Evolutionary conservation across 1,140 invertebrate genomes (phyloP), one percentile per base, ranked within the genome.

Genomic region (Camponotus vicinus): DNA sequence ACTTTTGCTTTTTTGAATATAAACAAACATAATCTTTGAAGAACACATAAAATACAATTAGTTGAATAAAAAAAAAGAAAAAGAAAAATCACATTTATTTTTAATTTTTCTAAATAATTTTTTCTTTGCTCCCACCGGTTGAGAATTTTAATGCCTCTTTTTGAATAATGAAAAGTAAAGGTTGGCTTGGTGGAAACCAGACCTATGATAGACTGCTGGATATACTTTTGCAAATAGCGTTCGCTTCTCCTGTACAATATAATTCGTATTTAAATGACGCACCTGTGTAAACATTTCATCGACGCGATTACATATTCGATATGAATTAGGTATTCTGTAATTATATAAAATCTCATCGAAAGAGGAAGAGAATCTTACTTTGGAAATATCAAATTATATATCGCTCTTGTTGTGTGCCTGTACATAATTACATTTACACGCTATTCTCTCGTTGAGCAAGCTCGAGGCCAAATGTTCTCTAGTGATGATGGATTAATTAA

Each of bases 261-360:
- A 73, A 82, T 82, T 82, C 40, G 7, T 73, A 83, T 82, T 71
- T 82, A 73, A 73, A 83, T 83, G 73, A 59, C 27, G 57, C 18
- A 82, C 37, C 37, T 61, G 27, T 63, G 37, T 83, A 83, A 80
- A 45, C 40, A 73, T 61, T 71, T 82, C 3, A 27, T 73, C 32
- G 34, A 34, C 8, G 40, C 57, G n/a, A 61, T 45, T 55, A 52
- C 57, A 69, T 55, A 67, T 18, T 45, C 18, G 11, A 21, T 27
- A 15, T 21, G 37, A 27, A 42, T 59, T 40, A 59, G 45, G 15
- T 79, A 59, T 34, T 69, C n/a, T 57, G 45, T 69, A 52, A 69
- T 27, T 27, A 27, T 27, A 55, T 40, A 55, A 79, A 80, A 40
- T 66, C 11, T 79, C 64, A 27, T 79, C 63, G 8, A 69, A 69